Evolutionary conservation across 1,140 invertebrate species (phyloP), one percentile per base, ranked within the genome.

Genomic region (Hyles euphorbiae): DNA sequence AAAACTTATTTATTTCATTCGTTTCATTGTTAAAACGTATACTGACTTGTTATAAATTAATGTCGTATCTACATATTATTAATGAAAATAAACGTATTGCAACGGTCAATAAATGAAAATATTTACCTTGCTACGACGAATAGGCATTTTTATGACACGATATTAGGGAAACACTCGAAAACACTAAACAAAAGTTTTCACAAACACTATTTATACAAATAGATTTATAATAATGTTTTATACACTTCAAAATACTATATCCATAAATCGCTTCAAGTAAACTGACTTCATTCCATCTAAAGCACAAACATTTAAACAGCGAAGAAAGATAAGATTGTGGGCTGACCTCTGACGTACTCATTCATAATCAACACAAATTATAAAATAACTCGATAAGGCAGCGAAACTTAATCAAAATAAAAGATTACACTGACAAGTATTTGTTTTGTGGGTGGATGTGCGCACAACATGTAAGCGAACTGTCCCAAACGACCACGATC

Each of bases 271-370:
- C 45, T 56, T 48, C 44, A 47, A 56, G 54, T 36, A 58, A 46
- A 58, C 85, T 86, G 82, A 84, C 79, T 86, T 81, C 65, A 72
- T 67, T 77, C 70, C 67, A 76, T 77, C 74, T 68, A 75, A 73
- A 77, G 73, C 83, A 78, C 78, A 83, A 84, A 85, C 81, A 88
- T 88, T 77, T 88, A 86, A 85, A 86, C 73, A 78, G 76, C 72
- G 74, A 74, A 74, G 75, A 72, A 74, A 58, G 85, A 88, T 88
- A 86, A 88, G 82, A 88, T 83, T 80, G 78, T 69, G 74, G 66
- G 63, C 66, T 84, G 82, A 85, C 81, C 82, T 79, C 36, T 84
- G 81, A 79, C 73, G 81, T 82, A 70, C 68, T 74, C 70, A 78
- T 80, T 81, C 69, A 78, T 81, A 81, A 83, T 83, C 78, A 83